phyloP scores from a whole-genome alignment of 2,888 invertebrate genomes.

The Drosophila tanythrix region DNA sequence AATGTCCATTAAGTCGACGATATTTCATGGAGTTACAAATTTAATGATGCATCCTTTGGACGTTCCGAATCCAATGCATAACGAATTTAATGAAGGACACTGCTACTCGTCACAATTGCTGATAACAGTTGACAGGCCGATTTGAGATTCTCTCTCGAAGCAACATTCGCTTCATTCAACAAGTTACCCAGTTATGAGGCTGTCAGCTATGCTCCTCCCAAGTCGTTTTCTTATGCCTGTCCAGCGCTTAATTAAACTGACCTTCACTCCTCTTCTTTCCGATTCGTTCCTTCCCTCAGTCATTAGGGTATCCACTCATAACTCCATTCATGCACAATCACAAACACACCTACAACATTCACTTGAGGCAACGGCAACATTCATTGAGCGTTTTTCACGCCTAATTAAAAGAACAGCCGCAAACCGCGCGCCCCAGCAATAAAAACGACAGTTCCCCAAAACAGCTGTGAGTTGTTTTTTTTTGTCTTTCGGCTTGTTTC shows the following conservation, averaged over 20 bases:
- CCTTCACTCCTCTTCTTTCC: slow-evolving; percentile 31
- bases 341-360: slow-evolving; percentile 31
- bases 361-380: slow-evolving; percentile 32
- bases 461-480: slow-evolving; percentile 34
- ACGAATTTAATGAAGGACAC: slow-evolving; percentile 27
- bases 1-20: background rate
- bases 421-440: slow-evolving; percentile 24
- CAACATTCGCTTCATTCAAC: slow-evolving; percentile 49
- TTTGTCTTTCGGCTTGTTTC: background rate
- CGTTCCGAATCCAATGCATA: background rate
- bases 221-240: background rate
- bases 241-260: slow-evolving; percentile 42
- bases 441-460: slow-evolving; percentile 45
- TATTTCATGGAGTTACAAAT: background rate
- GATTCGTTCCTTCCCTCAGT: slow-evolving; percentile 3
- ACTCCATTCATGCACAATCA: slow-evolving; percentile 21
- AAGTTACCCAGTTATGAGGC: slow-evolving; percentile 33
- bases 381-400: slow-evolving; percentile 69
- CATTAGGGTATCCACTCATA: slow-evolving; percentile 48
- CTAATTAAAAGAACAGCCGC: slow-evolving; percentile 71
- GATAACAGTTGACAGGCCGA: slow-evolving; percentile 30
- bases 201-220: slow-evolving; percentile 21
- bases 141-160: slow-evolving; percentile 12
- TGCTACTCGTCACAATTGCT: slow-evolving; percentile 10
- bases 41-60: background rate